Conservation (phyloP, 2,888 invertebrate genomes). For the Lasioglossum malachurum region DNA sequence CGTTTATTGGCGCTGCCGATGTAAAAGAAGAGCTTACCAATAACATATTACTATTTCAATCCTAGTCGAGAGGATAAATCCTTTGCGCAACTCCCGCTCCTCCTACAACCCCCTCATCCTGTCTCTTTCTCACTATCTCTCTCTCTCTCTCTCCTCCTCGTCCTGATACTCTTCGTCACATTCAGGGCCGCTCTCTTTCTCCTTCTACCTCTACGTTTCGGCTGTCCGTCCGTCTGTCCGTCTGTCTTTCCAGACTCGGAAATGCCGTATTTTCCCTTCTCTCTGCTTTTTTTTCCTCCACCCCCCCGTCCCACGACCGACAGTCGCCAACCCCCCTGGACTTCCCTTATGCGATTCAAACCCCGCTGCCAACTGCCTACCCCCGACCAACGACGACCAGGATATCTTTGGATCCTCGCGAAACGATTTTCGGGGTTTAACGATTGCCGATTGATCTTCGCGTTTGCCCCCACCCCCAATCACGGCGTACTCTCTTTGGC, state of each 20-base stretch:
- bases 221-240: conserved; percentile 33
- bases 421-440: conserved; percentile 47
- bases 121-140: conserved; percentile 5
- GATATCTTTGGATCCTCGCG: conserved; percentile 49
- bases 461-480: neutral
- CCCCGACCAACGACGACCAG: neutral
- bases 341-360: neutral
- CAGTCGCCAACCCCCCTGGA: conserved; percentile 8
- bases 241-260: conserved; percentile 46
- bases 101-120: neutral
- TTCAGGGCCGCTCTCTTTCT: neutral
- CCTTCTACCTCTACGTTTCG: conserved; percentile 38
- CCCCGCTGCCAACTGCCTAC: neutral
- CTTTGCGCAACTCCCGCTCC: conserved; percentile 57
- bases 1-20: conserved; percentile 81
- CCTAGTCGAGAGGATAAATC: conserved; percentile 73
- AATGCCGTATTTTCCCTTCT: conserved; percentile 15
- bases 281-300: neutral
- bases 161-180: neutral
- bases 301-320: neutral
- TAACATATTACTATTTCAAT: conserved; percentile 83
- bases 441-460: conserved; percentile 64
- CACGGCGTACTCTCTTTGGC: neutral
- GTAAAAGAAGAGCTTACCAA: conserved; percentile 80
- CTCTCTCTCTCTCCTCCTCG: conserved; percentile 1